Percentiles rank a stretch among this genome's conserved stretches.
Evolutionary conservation across 2,113 vertebrate species (phyloP).

Genomic region (Piprites chloris): DNA sequence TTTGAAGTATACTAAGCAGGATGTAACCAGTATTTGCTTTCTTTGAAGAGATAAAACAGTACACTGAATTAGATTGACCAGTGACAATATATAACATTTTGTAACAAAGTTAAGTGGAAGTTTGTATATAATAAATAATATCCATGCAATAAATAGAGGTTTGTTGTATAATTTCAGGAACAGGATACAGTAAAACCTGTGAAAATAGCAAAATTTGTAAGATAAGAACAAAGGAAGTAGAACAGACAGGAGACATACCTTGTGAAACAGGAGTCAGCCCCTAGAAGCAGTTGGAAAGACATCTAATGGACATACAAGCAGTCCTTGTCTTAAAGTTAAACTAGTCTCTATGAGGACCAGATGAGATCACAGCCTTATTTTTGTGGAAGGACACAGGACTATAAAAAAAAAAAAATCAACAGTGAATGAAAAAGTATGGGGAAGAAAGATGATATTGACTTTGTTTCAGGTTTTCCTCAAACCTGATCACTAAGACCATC

Average conservation of each 20-base stretch:
- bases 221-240: neutral
- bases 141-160: neutral
- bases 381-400: neutral
- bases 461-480: neutral
- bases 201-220: neutral
- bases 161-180: neutral
- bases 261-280: neutral
- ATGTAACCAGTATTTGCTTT: neutral
- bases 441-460: neutral
- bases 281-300: neutral
- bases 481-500: neutral
- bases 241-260: neutral
- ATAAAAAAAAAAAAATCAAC: neutral
- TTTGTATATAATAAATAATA: neutral
- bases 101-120: neutral
- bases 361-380: neutral
- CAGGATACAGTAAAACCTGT: accelerated
- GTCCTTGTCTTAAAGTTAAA: neutral
- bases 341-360: neutral
- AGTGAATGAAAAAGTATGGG: neutral
- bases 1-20: neutral
- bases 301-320: neutral
- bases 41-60: neutral
- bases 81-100: neutral
- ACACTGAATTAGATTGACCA: neutral